phyloP scores from a whole-genome alignment of 1,140 invertebrate genomes.

The Spodoptera frugiperda region DNA sequence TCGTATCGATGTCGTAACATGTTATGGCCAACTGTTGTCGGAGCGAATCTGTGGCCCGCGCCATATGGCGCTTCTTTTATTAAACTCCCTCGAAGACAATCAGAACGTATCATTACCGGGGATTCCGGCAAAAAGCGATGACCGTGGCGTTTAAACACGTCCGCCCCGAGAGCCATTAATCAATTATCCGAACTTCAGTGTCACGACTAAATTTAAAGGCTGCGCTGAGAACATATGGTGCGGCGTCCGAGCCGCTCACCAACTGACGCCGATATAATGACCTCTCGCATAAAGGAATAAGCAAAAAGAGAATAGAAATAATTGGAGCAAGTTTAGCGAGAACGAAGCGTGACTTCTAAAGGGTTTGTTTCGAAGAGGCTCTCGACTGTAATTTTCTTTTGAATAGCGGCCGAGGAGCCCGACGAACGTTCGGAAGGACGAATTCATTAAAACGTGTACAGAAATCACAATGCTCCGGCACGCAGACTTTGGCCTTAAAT shows the following conservation, averaged over 20 bases:
- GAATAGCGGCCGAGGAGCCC: conserved; percentile 65
- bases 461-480: conserved; percentile 71
- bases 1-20: conserved; percentile 46
- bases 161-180: conserved; percentile 79
- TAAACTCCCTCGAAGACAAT: conserved; percentile 70
- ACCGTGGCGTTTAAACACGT: conserved; percentile 78
- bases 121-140: conserved; percentile 76
- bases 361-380: conserved; percentile 77
- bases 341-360: conserved; percentile 78
- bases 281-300: conserved; percentile 65
- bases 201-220: conserved; percentile 76
- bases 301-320: conserved; percentile 74
- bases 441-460: conserved; percentile 79
- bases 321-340: conserved; percentile 79
- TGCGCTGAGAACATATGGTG: conserved; percentile 74
- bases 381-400: conserved; percentile 78
- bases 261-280: conserved; percentile 80
- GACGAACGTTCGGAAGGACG: conserved; percentile 70
- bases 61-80: conserved; percentile 76
- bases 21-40: conserved; percentile 70
- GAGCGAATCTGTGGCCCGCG: conserved; percentile 66
- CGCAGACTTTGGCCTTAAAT: conserved; percentile 62
- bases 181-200: conserved; percentile 79
- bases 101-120: conserved; percentile 82
- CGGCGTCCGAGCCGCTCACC: conserved; percentile 66